Evolutionary conservation across 1,140 invertebrate species (phyloP).

Genomic region (Cydia fagiglandana): DNA sequence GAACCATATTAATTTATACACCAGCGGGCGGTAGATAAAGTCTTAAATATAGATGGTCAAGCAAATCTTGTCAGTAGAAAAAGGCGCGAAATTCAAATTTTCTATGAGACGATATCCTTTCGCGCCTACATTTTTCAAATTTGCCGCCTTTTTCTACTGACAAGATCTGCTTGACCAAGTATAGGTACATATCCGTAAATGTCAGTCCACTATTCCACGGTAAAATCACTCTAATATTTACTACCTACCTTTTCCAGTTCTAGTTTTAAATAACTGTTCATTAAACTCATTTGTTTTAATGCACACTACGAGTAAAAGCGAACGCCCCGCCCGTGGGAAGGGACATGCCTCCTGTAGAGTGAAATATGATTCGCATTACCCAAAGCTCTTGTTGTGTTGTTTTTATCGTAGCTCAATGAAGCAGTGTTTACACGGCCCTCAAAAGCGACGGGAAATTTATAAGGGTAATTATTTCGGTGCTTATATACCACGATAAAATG

Average conservation of each 20-base stretch:
- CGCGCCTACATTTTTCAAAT: too few species aligned
- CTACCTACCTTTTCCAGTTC: neutral
- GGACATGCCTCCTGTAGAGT: constrained; percentile 9
- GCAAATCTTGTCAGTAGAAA: too few species aligned
- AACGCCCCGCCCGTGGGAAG: constrained; percentile 20
- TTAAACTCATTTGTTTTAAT: constrained; percentile 28
- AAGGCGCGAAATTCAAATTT: too few species aligned
- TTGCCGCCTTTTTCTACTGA: too few species aligned
- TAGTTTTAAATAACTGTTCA: neutral
- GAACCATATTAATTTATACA: too few species aligned
- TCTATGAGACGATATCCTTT: too few species aligned
- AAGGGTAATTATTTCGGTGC: constrained; percentile 16
- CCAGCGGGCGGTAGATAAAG: too few species aligned
- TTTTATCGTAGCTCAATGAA: constrained; percentile 22
- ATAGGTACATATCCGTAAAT: too few species aligned
- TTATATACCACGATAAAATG: neutral
- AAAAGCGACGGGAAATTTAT: constrained; percentile 26
- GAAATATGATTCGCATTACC: constrained; percentile 30
- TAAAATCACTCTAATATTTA: neutral
- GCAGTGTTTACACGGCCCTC: constrained; percentile 19
- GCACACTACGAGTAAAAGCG: neutral
- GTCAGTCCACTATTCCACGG: too few species aligned
- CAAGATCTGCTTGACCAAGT: too few species aligned
- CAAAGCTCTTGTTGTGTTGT: constrained; percentile 28
- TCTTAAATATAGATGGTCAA: too few species aligned